phyloP scores from a whole-genome alignment of 1,140 invertebrate species.

The Drosophila erecta region DNA sequence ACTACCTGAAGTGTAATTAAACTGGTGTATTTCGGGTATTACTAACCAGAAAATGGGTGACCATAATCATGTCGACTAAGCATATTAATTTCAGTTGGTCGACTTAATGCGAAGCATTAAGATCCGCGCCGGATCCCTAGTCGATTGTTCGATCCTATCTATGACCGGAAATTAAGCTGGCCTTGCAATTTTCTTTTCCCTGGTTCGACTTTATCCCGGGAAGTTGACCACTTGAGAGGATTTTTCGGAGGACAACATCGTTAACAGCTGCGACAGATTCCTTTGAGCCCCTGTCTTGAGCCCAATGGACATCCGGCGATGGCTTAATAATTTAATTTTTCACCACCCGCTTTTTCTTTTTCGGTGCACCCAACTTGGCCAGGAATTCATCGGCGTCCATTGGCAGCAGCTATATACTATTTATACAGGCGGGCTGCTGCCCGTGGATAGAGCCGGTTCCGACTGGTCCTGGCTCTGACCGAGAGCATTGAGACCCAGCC shows the following conservation, averaged over 20 bases:
- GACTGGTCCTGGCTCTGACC: conserved; percentile 42
- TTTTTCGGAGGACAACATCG: conserved; percentile 22
- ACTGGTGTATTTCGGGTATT: background rate
- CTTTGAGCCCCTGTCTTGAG: conserved; percentile 59
- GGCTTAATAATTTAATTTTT: conserved; percentile 82
- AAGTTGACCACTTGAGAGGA: conserved; percentile 14
- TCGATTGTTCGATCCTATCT: conserved; percentile 38
- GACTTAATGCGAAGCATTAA: conserved; percentile 1
- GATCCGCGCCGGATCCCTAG: conserved; percentile 6
- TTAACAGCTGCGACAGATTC: conserved; percentile 61
- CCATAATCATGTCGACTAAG: no score
- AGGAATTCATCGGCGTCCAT: conserved; percentile 29
- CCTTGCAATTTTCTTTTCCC: conserved; percentile 33
- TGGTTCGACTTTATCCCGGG: conserved; percentile 30
- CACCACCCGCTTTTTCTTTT: conserved; percentile 28
- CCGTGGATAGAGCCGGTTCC: conserved; percentile 19
- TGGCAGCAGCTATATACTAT: conserved; percentile 27
- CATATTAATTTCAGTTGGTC: background rate
- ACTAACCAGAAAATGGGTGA: background rate
- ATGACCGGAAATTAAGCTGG: conserved; percentile 62
- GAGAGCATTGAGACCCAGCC: conserved; percentile 67
- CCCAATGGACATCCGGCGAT: conserved; percentile 79
- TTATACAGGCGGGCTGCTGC: conserved; percentile 18
- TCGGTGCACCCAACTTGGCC: conserved; percentile 29
- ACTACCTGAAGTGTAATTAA: background rate